Percentiles rank a stretch among this genome's conserved stretches.
Conservation (phyloP, 2,888 invertebrate species). For the Phrixothrix hirtus region DNA sequence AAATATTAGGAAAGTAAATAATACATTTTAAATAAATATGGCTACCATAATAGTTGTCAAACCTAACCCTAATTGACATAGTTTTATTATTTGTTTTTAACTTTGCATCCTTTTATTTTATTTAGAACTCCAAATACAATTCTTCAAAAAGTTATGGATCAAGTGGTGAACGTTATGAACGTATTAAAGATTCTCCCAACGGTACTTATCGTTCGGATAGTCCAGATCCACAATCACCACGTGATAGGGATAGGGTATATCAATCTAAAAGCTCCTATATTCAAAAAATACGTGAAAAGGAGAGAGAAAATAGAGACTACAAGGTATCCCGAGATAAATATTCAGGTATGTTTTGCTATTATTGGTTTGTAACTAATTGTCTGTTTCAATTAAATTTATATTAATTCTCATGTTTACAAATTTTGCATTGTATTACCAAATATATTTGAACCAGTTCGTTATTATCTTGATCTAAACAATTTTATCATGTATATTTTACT, state of each 20-base stretch:
- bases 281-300: conserved; percentile 74
- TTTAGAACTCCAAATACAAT: conserved; percentile 77
- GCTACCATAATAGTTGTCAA: conserved; percentile 5
- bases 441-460: too few species aligned
- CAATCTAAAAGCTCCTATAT: conserved; percentile 68
- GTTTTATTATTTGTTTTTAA: too few species aligned
- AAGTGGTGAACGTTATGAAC: conserved; percentile 62
- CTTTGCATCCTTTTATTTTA: too few species aligned
- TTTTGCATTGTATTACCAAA: too few species aligned
- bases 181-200: conserved; percentile 70
- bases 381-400: too few species aligned
- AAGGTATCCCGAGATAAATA: conserved; percentile 87
- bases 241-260: conserved; percentile 66
- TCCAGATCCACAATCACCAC: conserved; percentile 74
- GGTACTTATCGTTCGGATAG: conserved; percentile 69
- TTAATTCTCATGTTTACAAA: too few species aligned
- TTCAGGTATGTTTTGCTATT: too few species aligned
- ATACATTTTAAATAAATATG: conserved; percentile 5
- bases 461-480: too few species aligned
- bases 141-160: conserved; percentile 66
- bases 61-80: too few species aligned
- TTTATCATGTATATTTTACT: too few species aligned
- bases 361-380: too few species aligned
- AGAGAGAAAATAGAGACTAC: conserved; percentile 88
- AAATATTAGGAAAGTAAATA: conserved; percentile 6